Conservation (phyloP, 2,797 vertebrate species). For the Argya squamiceps region DNA sequence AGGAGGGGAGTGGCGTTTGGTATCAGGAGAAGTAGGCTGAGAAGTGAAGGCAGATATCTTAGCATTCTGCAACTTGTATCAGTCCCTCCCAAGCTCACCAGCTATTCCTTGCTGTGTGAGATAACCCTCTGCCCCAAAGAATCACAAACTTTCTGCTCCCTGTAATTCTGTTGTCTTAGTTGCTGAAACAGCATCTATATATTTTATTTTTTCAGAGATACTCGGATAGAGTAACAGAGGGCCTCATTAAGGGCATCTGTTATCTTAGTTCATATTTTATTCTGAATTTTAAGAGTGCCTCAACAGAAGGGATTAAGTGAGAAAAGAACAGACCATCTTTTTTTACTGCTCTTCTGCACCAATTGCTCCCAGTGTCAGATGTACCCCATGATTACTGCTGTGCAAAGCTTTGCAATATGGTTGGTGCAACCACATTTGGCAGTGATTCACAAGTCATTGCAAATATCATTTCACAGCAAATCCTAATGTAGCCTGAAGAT, state of each 20-base stretch:
- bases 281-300: constrained; percentile 72
- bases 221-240: constrained; percentile 65
- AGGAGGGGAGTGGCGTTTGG: neutral
- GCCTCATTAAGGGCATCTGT: constrained; percentile 72
- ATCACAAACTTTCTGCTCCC: constrained; percentile 26
- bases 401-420: constrained; percentile 32
- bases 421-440: constrained; percentile 21
- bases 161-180: constrained; percentile 51
- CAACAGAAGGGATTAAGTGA: constrained; percentile 63
- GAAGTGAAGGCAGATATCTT: neutral
- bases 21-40: neutral
- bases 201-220: constrained; percentile 53
- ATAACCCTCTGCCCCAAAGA: constrained; percentile 47
- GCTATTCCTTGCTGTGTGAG: neutral
- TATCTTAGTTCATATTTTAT: constrained; percentile 75
- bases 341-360: constrained; percentile 53
- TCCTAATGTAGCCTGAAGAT: constrained; percentile 33
- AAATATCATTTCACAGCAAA: constrained; percentile 51
- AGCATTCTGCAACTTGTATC: neutral
- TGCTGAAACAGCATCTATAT: constrained; percentile 66
- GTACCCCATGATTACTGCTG: constrained; percentile 6
- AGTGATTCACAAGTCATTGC: constrained; percentile 49
- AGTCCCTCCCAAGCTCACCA: neutral
- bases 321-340: constrained; percentile 54
- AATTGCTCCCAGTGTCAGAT: constrained; percentile 35